phyloP scores from a whole-genome alignment of 2,113 vertebrate species.

The Dendrocopos noguchii region DNA sequence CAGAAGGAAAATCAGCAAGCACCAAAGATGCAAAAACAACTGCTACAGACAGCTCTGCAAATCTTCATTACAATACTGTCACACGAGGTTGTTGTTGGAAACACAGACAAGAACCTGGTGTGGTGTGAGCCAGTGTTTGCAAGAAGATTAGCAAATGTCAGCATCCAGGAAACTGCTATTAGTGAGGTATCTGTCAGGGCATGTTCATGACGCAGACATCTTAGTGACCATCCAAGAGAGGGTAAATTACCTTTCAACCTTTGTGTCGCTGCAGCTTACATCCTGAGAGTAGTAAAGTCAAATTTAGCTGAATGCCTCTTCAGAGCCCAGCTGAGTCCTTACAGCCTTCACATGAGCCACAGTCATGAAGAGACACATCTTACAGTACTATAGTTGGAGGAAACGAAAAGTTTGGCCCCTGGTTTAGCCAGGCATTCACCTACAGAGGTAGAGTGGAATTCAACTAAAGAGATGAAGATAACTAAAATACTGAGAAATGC shows the following conservation, averaged over 20 bases:
- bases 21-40: accelerated
- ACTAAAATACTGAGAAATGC: background rate
- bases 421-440: background rate
- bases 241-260: slow-evolving; percentile 5
- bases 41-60: background rate
- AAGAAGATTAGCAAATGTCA: background rate
- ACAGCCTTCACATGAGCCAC: background rate
- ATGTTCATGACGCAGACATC: background rate
- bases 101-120: background rate
- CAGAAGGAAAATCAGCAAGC: background rate
- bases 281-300: background rate
- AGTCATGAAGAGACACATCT: background rate
- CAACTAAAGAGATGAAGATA: background rate
- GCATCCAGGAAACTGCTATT: background rate
- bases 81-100: background rate
- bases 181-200: background rate
- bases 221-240: slow-evolving; percentile 3
- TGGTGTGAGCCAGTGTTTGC: background rate
- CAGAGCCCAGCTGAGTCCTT: background rate
- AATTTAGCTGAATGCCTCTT: background rate
- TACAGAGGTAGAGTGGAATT: background rate
- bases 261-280: background rate
- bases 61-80: background rate
- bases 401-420: background rate
- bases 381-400: background rate